Evolutionary conservation across 1,140 invertebrate species (phyloP), one percentile per base, ranked within the genome.

Genomic region (Portunus trituberculatus): DNA sequence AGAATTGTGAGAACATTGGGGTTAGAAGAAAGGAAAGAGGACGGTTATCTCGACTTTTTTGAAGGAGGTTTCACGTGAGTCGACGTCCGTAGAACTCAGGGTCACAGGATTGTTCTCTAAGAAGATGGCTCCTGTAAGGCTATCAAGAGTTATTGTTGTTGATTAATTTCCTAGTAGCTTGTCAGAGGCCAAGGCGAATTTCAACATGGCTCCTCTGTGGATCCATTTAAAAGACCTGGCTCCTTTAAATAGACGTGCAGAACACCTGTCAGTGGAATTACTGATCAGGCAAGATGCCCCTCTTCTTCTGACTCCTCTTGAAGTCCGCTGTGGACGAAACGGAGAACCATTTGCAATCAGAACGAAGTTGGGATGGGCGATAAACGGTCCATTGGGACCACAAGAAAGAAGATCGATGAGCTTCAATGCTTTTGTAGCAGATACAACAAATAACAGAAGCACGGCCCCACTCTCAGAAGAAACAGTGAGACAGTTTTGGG

Each of bases 301-400:
- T 45, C 8, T 12, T 4, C 12, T 8, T 4, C 28, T 89, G 28
- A 89, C 39, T 4, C 90, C 90, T 52, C n/a, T 91, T 16, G 90
- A 91, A 28, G 48, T 91, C 39, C 16, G 90, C 8, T 52, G n/a
- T 8, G 90, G 90, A 4, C 6, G 48, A 31, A 25, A 89, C 32
- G 88, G 88, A 89, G 39, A 32, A 45, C 88, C 39, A n/a, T 89
- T 32, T 25, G 48, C 90, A 14, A 4, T 92, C 39, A 48, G 90
- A 28, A 92, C 90, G 12, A 92, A 67, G 45, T 29, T 92, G 59
- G 90, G 90, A 28, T 92, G 90, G 90, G n/a, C 90, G 8, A 52
- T 92, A 59, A 52, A 92, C 29, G 90, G 52, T 29, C 90, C n/a
- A 46, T 14, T 92, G 52, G 14, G 25, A 8, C 14, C 28, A 20